Conservation (phyloP, 2,113 vertebrate genomes). For the Siphamia tubifer region DNA sequence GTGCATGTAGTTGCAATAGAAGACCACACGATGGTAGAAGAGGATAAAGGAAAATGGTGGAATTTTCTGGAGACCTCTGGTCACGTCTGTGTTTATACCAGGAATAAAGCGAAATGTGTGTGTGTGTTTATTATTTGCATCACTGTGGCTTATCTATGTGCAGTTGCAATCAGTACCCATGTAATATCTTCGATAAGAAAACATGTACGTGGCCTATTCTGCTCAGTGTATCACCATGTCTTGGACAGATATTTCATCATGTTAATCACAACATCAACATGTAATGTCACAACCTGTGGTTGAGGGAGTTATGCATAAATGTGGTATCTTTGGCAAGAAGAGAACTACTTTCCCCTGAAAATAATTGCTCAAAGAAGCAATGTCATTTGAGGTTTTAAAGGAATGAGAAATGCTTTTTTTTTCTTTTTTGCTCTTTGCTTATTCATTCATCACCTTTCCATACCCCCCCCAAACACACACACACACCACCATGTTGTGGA, state of each 20-base stretch:
- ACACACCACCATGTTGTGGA: constrained; percentile 20
- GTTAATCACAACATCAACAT: neutral
- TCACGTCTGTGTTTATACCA: no score
- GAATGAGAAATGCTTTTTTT: constrained; percentile 13
- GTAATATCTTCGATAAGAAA: neutral
- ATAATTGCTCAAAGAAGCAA: constrained; percentile 3
- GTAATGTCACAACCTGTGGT: neutral
- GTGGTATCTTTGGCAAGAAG: neutral
- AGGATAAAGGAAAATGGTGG: neutral
- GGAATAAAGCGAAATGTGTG: no score
- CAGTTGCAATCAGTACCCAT: no score
- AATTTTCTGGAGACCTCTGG: no score
- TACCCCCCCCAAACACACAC: constrained; percentile 19
- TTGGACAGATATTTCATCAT: neutral
- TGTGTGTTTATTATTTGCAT: no score
- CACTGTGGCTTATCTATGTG: no score
- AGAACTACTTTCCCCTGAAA: neutral
- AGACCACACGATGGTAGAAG: constrained; percentile 69
- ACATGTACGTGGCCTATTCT: neutral
- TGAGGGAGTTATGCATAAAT: neutral
- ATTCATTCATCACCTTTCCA: constrained; percentile 50
- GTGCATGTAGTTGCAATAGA: constrained; percentile 6
- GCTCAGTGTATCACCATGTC: neutral
- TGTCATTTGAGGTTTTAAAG: constrained; percentile 9
- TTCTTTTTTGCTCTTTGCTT: constrained; percentile 3